phyloP scores from a whole-genome alignment of 2,797 vertebrate species.

The Mallotus villosus region DNA sequence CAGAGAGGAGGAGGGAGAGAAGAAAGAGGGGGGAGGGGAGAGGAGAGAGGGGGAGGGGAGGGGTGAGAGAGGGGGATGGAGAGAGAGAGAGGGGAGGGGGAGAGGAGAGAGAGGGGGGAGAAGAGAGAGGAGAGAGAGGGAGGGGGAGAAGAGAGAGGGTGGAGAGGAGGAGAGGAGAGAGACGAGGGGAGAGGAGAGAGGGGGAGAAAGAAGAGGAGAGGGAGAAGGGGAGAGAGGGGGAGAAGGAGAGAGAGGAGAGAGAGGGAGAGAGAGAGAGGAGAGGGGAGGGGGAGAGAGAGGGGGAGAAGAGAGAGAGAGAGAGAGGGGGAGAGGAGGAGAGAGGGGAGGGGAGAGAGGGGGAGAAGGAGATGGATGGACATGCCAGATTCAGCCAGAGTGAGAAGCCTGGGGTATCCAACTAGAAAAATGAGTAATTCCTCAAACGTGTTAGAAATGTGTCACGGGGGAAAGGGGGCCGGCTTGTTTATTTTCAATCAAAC shows the following conservation, averaged over 20 bases:
- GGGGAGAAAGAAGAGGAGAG: too few species aligned
- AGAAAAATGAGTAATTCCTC: constrained; percentile 46
- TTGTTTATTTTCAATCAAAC: constrained; percentile 17
- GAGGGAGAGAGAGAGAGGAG: constrained; percentile 16
- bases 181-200: neutral
- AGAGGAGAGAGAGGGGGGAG: constrained; percentile 26
- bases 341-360: constrained; percentile 26
- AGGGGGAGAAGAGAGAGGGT: neutral
- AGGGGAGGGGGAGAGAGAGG: constrained; percentile 28
- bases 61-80: neutral
- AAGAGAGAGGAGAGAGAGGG: neutral
- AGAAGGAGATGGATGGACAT: constrained; percentile 75
- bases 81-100: neutral
- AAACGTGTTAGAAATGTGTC: constrained; percentile 41
- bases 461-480: constrained; percentile 23
- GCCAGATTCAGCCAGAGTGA: constrained; percentile 64
- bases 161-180: neutral
- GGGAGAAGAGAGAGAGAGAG: neutral
- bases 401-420: constrained; percentile 32
- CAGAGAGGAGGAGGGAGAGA: neutral
- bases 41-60: neutral
- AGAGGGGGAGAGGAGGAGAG: neutral
- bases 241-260: neutral
- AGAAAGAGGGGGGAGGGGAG: neutral
- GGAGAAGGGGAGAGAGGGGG: neutral